Percentiles rank a stretch among this genome's conserved stretches.
Conservation (phyloP, 1,140 invertebrate genomes). For the Tetramorium alpestre region DNA sequence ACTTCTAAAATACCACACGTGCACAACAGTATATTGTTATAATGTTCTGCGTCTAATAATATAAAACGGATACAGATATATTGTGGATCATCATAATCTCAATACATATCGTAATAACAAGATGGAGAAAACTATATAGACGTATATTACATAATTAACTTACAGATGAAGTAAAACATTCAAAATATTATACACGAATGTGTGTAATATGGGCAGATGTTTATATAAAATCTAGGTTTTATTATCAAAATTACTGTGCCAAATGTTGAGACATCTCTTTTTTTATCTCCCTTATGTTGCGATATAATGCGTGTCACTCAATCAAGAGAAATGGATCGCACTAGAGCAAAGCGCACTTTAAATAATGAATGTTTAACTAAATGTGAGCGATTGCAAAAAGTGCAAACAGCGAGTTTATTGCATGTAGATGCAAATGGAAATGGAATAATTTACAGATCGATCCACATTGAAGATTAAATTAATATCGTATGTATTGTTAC, state of each 20-base stretch:
- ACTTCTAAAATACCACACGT: slow-evolving; percentile 56
- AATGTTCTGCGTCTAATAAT: background rate
- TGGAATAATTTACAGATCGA: slow-evolving; percentile 69
- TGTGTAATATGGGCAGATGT: slow-evolving; percentile 36
- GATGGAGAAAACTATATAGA: slow-evolving; percentile 21
- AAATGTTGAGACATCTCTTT: slow-evolving; percentile 45
- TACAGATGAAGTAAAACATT: slow-evolving; percentile 39
- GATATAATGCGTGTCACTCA: slow-evolving; percentile 59
- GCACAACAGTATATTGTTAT: slow-evolving; percentile 33
- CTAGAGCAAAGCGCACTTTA: slow-evolving; percentile 49
- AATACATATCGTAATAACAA: slow-evolving; percentile 71
- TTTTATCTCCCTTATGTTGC: background rate
- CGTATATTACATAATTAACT: slow-evolving; percentile 29
- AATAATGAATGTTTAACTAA: slow-evolving; percentile 67
- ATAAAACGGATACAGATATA: slow-evolving; percentile 26
- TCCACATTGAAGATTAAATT: slow-evolving; percentile 75
- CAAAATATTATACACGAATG: background rate
- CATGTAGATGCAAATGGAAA: slow-evolving; percentile 67
- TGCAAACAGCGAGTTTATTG: slow-evolving; percentile 62
- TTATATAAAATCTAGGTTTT: slow-evolving; percentile 67
- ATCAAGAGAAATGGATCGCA: slow-evolving; percentile 57
- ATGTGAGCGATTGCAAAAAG: slow-evolving; percentile 56
- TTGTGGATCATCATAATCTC: slow-evolving; percentile 64
- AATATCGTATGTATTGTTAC: slow-evolving; percentile 72
- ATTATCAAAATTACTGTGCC: slow-evolving; percentile 71